phyloP scores from a whole-genome alignment of 2,113 vertebrate species.

The Diglossa brunneiventris region DNA sequence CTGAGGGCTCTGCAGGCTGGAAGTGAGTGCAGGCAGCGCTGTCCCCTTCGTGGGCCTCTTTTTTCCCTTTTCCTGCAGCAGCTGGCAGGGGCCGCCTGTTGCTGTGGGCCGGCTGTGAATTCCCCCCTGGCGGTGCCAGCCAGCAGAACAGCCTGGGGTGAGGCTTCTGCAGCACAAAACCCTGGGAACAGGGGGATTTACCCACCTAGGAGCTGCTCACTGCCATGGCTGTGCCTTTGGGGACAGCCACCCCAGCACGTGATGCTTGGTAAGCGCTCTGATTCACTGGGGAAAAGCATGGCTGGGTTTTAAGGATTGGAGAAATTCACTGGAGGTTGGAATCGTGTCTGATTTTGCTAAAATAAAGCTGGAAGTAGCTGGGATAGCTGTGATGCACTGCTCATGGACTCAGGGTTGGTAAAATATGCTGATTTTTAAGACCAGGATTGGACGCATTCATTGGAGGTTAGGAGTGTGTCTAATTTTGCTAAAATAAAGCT shows the following conservation, averaged over 20 bases:
- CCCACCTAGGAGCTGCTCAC: neutral
- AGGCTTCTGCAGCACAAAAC: neutral
- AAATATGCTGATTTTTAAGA: neutral
- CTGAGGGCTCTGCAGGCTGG: neutral
- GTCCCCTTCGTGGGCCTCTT: neutral
- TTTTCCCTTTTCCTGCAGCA: neutral
- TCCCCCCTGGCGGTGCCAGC: neutral
- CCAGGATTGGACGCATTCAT: neutral
- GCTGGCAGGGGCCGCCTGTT: neutral
- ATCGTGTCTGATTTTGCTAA: neutral
- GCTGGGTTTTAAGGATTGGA: constrained; percentile 7
- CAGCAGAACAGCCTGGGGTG: neutral
- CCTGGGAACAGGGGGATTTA: fast-evolving
- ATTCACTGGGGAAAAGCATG: constrained; percentile 42
- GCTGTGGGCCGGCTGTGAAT: neutral
- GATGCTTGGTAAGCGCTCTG: constrained; percentile 52
- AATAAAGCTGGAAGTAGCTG: neutral
- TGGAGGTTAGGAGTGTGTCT: neutral
- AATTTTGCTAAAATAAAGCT: neutral
- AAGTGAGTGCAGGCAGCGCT: neutral
- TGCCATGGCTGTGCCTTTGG: constrained; percentile 10
- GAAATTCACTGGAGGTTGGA: neutral
- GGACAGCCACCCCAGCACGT: constrained; percentile 29
- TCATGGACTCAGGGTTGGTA: neutral
- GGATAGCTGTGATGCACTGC: neutral